Percentiles rank a stretch among this genome's conserved stretches.
Evolutionary conservation across 2,797 vertebrate genomes (phyloP).

Genomic region (Coilia nasus): DNA sequence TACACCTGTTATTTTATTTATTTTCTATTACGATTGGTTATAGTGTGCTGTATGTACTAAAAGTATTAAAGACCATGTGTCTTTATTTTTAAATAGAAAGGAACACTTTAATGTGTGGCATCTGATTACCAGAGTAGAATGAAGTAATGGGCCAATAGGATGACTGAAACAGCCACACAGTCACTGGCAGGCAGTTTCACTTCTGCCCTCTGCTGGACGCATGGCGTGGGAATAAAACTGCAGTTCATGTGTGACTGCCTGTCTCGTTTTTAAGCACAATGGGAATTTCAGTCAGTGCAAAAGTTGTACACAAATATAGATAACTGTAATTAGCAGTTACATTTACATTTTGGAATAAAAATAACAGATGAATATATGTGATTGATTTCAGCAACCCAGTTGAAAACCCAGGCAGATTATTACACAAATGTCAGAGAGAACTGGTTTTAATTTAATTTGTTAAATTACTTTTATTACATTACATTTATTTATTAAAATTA

Average conservation of each 20-base stretch:
- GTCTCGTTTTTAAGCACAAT: background rate
- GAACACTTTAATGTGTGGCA: background rate
- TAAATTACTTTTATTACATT: no score
- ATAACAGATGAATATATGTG: background rate
- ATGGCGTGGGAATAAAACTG: background rate
- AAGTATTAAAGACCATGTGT: no score
- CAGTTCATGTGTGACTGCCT: background rate
- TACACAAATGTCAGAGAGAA: no score
- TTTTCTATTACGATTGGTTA: background rate
- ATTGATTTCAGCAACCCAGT: no score
- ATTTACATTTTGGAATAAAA: background rate
- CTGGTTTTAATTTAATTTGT: no score
- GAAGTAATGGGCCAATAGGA: background rate
- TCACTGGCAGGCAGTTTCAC: background rate
- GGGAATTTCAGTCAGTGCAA: background rate
- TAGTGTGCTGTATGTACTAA: background rate
- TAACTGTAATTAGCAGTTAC: no score
- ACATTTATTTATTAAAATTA: no score
- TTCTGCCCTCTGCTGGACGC: slow-evolving; percentile 2
- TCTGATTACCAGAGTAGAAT: background rate
- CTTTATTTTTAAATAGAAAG: background rate
- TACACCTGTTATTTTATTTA: background rate
- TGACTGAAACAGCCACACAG: background rate
- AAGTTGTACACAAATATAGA: background rate
- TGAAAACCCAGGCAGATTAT: no score